Conservation (phyloP, 2,113 vertebrate species). For the Regulus satrapa region DNA sequence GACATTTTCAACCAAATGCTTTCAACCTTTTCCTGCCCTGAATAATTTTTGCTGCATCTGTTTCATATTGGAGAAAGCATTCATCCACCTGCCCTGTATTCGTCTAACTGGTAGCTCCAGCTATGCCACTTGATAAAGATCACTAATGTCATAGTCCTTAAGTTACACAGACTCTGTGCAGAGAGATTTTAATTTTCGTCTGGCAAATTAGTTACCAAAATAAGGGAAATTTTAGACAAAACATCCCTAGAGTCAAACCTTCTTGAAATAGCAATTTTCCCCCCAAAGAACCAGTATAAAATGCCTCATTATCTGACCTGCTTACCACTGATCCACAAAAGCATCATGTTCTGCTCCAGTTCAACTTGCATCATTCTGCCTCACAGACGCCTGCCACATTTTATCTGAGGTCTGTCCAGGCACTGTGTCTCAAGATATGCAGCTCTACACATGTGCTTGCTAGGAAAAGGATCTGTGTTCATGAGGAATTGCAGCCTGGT, state of each 20-base stretch:
- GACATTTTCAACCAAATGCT: not conserved
- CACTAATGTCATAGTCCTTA: not conserved
- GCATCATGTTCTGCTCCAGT: not conserved
- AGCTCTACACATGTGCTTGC: not conserved
- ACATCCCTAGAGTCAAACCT: not conserved
- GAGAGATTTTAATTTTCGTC: not conserved
- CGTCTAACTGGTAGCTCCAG: not conserved
- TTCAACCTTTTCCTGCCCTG: not conserved
- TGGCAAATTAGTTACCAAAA: not conserved
- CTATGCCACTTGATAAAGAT: not conserved
- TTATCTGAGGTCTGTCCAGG: not conserved
- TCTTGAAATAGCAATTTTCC: not conserved
- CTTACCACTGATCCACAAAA: not conserved
- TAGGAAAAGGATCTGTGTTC: not conserved
- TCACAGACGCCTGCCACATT: not conserved
- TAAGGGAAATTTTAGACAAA: not conserved
- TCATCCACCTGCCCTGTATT: slow-evolving; percentile 7
- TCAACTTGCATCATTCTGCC: not conserved
- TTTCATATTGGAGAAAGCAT: not conserved
- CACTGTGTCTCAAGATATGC: not conserved
- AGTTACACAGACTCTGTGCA: not conserved
- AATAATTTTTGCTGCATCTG: not conserved
- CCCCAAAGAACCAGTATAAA: not conserved
- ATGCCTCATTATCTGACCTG: not conserved
- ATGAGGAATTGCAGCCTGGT: not conserved